phyloP scores from a whole-genome alignment of 2,797 vertebrate genomes.

The Pristis pectinata region DNA sequence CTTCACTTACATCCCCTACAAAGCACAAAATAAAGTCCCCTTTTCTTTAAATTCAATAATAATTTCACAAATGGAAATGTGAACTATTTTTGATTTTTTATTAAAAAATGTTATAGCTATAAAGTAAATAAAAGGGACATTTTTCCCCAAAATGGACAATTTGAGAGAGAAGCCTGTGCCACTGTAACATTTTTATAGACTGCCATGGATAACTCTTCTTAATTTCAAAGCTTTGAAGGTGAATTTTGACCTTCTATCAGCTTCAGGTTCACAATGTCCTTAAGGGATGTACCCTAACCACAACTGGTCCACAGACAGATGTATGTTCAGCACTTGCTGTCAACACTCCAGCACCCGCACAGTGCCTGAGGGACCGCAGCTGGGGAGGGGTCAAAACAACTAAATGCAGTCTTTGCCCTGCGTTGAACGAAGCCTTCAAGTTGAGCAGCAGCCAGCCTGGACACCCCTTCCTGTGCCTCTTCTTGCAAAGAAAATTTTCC shows the following conservation, averaged over 20 bases:
- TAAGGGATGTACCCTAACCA: neutral
- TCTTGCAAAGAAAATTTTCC: constrained; percentile 39
- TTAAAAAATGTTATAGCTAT: neutral
- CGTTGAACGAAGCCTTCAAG: neutral
- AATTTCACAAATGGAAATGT: neutral
- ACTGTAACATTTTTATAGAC: neutral
- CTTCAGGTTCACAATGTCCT: neutral
- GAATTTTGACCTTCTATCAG: neutral
- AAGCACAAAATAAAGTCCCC: neutral
- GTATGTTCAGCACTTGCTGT: neutral
- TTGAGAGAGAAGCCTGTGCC: neutral
- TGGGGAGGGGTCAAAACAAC: neutral
- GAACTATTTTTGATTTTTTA: neutral
- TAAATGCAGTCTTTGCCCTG: neutral
- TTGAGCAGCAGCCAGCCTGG: neutral
- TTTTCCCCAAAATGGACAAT: neutral
- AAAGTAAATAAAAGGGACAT: too few relatives aligned
- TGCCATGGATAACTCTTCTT: neutral
- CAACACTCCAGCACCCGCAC: neutral
- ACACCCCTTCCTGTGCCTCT: constrained; percentile 38
- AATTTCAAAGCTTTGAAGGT: neutral
- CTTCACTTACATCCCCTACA: neutral
- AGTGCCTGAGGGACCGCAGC: neutral
- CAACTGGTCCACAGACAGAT: constrained; percentile 12
- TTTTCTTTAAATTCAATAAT: neutral